These are phyloP conservation scores for Eupithecia exiguata DNA, from an alignment of 2,888 invertebrate species.

Conservation along the genomic window DNA sequence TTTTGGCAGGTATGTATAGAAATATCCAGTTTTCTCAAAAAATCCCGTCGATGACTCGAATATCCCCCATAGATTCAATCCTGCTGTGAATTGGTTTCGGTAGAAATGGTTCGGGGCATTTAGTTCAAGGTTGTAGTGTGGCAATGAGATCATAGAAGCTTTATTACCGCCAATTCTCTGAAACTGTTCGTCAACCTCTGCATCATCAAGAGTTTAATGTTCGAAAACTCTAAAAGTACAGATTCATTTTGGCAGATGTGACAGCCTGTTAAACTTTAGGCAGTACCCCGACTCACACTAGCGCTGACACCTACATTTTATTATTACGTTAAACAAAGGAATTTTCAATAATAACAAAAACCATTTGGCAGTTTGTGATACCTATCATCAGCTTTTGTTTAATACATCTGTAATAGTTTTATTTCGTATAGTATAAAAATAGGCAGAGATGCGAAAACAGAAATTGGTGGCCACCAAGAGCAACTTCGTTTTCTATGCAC, in stretches of 20 bases:
- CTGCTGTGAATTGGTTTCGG: slow-evolving; percentile 12
- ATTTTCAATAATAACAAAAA: too few species aligned
- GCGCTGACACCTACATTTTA: too few species aligned
- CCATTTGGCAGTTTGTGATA: too few species aligned
- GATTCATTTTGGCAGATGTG: background rate
- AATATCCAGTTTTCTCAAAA: background rate
- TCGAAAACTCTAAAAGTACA: background rate
- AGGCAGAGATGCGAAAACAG: too few species aligned
- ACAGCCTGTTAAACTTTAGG: background rate
- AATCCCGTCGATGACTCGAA: background rate
- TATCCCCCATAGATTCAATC: background rate
- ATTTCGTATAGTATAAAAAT: too few species aligned
- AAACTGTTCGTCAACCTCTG: slow-evolving; percentile 5
- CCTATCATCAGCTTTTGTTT: too few species aligned
- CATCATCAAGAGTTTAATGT: background rate
- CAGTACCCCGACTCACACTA: too few species aligned
- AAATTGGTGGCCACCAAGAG: too few species aligned
- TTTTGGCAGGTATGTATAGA: background rate
- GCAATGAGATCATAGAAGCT: slow-evolving; percentile 23
- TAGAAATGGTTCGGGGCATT: slow-evolving; percentile 18
- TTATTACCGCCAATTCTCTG: slow-evolving; percentile 23
- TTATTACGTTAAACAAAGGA: too few species aligned
- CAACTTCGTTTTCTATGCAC: too few species aligned
- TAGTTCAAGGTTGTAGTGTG: slow-evolving; percentile 29
- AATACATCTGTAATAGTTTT: too few species aligned